Evolutionary conservation across 2,888 invertebrate genomes (phyloP).

Genomic region (Apocheima hispidaria): DNA sequence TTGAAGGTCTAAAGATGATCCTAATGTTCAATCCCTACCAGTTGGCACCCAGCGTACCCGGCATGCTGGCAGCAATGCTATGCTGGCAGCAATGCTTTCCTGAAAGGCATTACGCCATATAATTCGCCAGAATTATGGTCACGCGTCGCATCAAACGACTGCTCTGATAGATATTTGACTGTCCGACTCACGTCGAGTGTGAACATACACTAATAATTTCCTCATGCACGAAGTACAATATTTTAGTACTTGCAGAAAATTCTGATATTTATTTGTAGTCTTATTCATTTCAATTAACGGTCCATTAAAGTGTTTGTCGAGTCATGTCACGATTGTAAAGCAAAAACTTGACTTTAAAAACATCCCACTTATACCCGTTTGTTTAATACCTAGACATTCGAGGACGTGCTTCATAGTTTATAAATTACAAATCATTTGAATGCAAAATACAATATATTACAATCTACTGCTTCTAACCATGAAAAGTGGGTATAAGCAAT

Average conservation of each 20-base stretch:
- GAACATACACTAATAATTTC: too few species aligned
- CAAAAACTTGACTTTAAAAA: constrained; percentile 37
- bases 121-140: too few species aligned
- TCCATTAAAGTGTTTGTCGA: constrained; percentile 10
- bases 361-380: constrained; percentile 1
- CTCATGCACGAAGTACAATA: neutral
- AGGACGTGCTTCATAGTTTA: constrained; percentile 10
- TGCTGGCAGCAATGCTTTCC: too few species aligned
- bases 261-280: neutral
- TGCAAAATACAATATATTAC: constrained; percentile 3
- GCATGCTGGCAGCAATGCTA: too few species aligned
- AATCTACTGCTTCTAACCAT: neutral
- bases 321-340: constrained; percentile 20
- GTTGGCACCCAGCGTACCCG: too few species aligned
- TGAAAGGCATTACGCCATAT: too few species aligned
- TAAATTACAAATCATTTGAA: neutral
- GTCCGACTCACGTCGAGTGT: too few species aligned
- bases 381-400: constrained; percentile 3
- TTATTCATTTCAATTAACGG: constrained; percentile 10
- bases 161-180: too few species aligned
- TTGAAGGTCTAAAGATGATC: too few species aligned
- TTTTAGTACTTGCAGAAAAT: neutral
- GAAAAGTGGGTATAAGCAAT: neutral
- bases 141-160: too few species aligned
- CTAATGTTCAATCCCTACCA: too few species aligned